These are phyloP conservation scores for Sebastiscus albofasciatus DNA, from an alignment of 2,797 vertebrate species.

Conservation along the genomic window DNA sequence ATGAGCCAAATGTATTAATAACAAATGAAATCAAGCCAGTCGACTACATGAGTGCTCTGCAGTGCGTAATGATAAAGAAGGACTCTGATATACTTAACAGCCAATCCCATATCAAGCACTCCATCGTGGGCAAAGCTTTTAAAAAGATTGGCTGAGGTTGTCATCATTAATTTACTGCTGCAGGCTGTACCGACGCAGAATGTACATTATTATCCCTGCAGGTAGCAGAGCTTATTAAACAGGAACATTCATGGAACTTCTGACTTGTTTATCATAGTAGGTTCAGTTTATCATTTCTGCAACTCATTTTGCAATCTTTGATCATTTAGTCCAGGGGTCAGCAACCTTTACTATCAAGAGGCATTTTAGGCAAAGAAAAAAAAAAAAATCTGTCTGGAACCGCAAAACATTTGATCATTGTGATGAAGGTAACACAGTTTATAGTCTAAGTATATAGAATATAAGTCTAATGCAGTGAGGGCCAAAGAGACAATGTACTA, in stretches of 20 bases:
- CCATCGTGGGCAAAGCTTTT: neutral
- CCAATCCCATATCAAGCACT: neutral
- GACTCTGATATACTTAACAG: neutral
- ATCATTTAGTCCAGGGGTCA: neutral
- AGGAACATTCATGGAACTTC: neutral
- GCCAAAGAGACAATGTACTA: no score
- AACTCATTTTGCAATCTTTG: neutral
- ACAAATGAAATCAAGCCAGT: conserved; percentile 10
- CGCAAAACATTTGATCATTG: no score
- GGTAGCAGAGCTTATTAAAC: neutral
- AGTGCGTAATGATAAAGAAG: neutral
- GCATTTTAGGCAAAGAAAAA: no score
- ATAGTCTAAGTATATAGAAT: no score
- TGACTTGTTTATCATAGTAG: neutral
- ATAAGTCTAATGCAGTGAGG: no score
- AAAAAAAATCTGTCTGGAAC: no score
- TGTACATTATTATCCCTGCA: neutral
- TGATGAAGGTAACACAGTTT: no score
- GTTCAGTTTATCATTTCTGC: neutral
- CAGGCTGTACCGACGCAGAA: neutral
- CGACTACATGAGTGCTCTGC: neutral
- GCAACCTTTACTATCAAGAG: no score
- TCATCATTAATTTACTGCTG: neutral
- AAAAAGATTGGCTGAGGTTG: neutral
- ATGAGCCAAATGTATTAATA: conserved; percentile 11